These are phyloP conservation scores for Sorex araneus DNA, from an alignment of 2,113 vertebrate genomes.

Conservation along the genomic window DNA sequence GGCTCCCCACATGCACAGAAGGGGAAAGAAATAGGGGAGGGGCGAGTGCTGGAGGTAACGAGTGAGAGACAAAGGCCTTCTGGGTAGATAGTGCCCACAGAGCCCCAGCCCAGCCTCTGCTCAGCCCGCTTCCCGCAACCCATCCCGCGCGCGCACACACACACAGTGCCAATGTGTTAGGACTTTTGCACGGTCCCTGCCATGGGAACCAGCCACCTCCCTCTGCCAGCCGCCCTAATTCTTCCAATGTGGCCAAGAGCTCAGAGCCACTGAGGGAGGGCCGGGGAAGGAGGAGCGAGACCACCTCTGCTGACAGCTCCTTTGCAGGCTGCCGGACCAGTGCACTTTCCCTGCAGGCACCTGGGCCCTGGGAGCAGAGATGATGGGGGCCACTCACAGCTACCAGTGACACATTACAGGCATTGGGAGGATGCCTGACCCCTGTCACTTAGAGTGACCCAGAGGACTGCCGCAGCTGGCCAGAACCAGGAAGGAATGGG, in stretches of 20 bases:
- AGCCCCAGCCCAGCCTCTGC: background rate
- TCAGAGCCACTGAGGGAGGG: background rate
- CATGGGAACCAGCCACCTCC: conserved; percentile 69
- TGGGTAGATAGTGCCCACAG: background rate
- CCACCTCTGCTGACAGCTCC: conserved; percentile 75
- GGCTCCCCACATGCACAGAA: too few species aligned
- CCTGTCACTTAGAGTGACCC: conserved; percentile 50
- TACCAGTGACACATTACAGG: conserved; percentile 65
- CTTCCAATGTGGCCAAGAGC: conserved; percentile 80
- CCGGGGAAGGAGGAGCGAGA: conserved; percentile 18
- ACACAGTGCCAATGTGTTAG: conserved; percentile 63
- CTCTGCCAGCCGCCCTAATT: conserved; percentile 73
- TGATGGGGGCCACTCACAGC: conserved; percentile 21
- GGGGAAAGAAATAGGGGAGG: conserved; percentile 15
- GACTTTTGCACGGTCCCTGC: conserved; percentile 69
- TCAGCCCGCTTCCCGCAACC: background rate
- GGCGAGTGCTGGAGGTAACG: too few species aligned
- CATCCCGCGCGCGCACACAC: background rate
- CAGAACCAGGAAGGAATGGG: conserved; percentile 30
- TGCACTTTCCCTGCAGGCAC: background rate
- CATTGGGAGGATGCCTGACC: conserved; percentile 40
- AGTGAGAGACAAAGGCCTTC: background rate
- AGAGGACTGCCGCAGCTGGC: background rate
- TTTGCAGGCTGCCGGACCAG: conserved; percentile 68
- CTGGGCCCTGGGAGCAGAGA: conserved; percentile 19